A percentile compares a stretch with the other conserved stretches of the same genome.
phyloP scores from a whole-genome alignment of 2,888 invertebrate species.

The Drosophila barbarae region DNA sequence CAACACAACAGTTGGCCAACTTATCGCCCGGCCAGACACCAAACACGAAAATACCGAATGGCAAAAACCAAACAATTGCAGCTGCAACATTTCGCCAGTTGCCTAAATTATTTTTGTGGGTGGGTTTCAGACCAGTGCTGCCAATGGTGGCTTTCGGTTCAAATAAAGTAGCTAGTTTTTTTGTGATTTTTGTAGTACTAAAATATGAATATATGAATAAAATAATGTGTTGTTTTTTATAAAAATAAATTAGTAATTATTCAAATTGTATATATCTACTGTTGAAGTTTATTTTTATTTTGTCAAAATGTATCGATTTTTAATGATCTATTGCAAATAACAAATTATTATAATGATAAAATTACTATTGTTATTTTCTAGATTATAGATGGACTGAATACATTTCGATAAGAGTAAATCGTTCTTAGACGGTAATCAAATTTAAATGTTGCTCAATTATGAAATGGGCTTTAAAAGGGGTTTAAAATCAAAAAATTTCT shows the following conservation, averaged over 20 bases:
- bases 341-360: too few relatives aligned
- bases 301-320: too few relatives aligned
- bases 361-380: too few relatives aligned
- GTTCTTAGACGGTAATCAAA: not conserved
- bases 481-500: too few relatives aligned
- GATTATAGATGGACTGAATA: too few relatives aligned
- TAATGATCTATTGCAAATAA: not conserved
- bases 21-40: slow-evolving; percentile 6
- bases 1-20: slow-evolving; percentile 17
- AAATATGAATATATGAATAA: not conserved
- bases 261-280: too few relatives aligned
- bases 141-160: not conserved
- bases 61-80: slow-evolving; percentile 20
- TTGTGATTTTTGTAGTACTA: too few relatives aligned
- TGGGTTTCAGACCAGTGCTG: slow-evolving; percentile 10
- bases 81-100: slow-evolving; percentile 50
- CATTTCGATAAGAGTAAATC: not conserved
- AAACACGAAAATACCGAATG: slow-evolving; percentile 12
- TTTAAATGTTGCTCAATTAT: not conserved
- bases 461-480: not conserved
- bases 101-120: slow-evolving; percentile 35
- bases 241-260: too few relatives aligned
- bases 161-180: not conserved
- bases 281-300: too few relatives aligned
- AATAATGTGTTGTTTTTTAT: too few relatives aligned